These are phyloP conservation scores for Rostratula benghalensis DNA, from an alignment of 2,113 vertebrate genomes.

Conservation along the genomic window DNA sequence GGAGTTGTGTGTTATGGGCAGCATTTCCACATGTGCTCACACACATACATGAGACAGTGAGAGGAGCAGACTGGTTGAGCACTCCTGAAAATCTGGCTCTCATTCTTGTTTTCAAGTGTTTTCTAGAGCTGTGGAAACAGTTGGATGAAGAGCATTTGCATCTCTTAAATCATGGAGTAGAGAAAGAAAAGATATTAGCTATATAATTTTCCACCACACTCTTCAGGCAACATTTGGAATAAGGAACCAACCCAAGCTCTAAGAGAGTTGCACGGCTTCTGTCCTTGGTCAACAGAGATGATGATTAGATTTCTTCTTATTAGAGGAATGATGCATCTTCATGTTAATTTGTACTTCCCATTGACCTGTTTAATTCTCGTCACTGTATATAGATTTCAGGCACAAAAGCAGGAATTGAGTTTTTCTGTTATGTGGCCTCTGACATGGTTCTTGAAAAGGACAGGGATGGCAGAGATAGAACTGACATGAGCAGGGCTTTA, in stretches of 20 bases:
- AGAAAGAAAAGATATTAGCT: background rate
- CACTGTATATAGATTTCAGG: background rate
- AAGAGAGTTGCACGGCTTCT: background rate
- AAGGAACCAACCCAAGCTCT: background rate
- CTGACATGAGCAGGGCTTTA: background rate
- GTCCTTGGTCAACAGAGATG: background rate
- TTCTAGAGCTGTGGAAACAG: background rate
- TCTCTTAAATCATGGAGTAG: background rate
- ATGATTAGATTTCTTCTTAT: background rate
- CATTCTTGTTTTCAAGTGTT: background rate
- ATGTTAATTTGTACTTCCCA: background rate
- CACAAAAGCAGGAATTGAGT: background rate
- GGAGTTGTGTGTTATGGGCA: background rate
- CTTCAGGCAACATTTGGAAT: background rate
- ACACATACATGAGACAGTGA: background rate
- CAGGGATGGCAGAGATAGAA: background rate
- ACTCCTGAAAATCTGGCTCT: background rate
- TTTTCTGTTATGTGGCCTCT: background rate
- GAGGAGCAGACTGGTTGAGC: background rate
- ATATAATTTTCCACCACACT: background rate
- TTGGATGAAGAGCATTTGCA: background rate
- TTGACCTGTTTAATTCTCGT: background rate
- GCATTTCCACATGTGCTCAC: background rate
- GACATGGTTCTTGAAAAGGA: background rate
- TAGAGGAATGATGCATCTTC: background rate